Evolutionary conservation across 1,140 invertebrate genomes (phyloP).

Genomic region (Cydia amplana): DNA sequence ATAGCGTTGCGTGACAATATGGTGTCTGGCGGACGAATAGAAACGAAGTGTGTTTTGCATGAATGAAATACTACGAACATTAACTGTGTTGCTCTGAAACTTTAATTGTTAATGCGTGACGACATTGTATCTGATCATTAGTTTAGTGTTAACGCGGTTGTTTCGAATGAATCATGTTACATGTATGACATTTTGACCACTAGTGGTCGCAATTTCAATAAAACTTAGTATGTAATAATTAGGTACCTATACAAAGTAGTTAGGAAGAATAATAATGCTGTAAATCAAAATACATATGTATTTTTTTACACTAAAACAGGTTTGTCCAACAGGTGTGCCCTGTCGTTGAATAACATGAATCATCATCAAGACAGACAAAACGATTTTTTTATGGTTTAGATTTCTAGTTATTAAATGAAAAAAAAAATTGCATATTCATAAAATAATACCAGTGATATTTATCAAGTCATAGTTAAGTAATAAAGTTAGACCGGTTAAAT

Average conservation of each 20-base stretch:
- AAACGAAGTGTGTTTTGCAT: slow-evolving; percentile 11
- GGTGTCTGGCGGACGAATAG: slow-evolving; percentile 15
- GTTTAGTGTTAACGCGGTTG: not conserved
- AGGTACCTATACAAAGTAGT: not conserved
- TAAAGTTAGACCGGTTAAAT: too few relatives aligned
- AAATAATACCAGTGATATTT: not conserved
- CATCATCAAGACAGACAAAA: too few relatives aligned
- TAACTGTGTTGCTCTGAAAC: slow-evolving; percentile 6
- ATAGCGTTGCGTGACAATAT: slow-evolving; percentile 31
- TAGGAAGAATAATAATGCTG: too few relatives aligned
- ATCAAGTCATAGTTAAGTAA: too few relatives aligned
- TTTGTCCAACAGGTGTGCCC: not conserved
- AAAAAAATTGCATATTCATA: not conserved
- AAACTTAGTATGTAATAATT: too few relatives aligned
- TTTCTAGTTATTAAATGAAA: too few relatives aligned
- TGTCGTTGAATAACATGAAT: not conserved
- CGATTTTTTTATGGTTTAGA: not conserved
- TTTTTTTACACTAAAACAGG: not conserved
- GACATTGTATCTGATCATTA: not conserved
- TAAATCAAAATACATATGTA: too few relatives aligned
- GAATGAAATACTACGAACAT: slow-evolving; percentile 10
- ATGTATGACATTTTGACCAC: not conserved
- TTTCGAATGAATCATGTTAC: not conserved
- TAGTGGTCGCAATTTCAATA: too few relatives aligned
- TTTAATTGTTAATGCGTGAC: slow-evolving; percentile 10